Evolutionary conservation across 2,888 invertebrate genomes (phyloP).

Genomic region (Drepanosiphum platanoidis): DNA sequence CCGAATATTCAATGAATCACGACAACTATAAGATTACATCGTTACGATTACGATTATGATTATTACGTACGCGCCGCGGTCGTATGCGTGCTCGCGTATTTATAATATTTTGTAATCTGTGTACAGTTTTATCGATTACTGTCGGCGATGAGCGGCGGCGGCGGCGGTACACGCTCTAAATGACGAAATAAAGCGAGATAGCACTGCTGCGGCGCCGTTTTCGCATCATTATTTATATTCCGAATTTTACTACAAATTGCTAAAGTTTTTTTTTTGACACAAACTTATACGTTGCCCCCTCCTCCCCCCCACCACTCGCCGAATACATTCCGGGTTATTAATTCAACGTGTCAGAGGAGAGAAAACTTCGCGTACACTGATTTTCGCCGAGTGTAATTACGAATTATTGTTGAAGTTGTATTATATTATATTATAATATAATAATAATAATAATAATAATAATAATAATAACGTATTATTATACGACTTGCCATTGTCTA

Average conservation of each 20-base stretch:
- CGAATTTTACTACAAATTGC: constrained; percentile 54
- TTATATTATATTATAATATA: background rate
- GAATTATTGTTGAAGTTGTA: constrained; percentile 59
- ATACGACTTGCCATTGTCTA: background rate
- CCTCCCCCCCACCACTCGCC: background rate
- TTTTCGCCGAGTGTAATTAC: constrained; percentile 53
- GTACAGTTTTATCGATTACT: constrained; percentile 49
- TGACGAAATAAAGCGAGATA: constrained; percentile 56
- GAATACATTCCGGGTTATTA: constrained; percentile 39
- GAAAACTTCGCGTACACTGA: constrained; percentile 55
- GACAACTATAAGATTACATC: background rate
- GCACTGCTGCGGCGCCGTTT: constrained; percentile 14
- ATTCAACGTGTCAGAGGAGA: constrained; percentile 47
- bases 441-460: no score
- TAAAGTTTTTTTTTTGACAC: constrained; percentile 56
- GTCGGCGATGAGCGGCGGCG: background rate
- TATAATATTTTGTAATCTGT: background rate
- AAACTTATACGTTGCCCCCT: constrained; percentile 26
- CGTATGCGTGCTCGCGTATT: background rate
- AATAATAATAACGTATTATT: no score
- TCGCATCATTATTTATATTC: constrained; percentile 56
- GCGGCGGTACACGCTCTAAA: background rate
- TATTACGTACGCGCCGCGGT: background rate
- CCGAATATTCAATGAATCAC: constrained; percentile 19
- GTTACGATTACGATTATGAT: background rate